Conservation (phyloP, 2,113 vertebrate genomes). For the Parus major region DNA sequence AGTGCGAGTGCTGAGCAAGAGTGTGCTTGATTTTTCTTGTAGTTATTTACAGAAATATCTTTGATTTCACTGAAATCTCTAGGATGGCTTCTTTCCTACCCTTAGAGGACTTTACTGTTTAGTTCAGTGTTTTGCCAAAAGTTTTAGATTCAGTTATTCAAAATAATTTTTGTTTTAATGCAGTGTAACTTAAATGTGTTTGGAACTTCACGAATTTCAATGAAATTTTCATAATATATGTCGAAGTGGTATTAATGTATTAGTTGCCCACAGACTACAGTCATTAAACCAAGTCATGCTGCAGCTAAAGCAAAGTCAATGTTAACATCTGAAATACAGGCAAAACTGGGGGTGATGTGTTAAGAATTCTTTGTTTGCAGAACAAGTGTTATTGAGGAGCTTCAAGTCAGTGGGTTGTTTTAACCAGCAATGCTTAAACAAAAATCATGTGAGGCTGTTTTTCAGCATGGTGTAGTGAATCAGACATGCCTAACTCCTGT, state of each 20-base stretch:
- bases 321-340: neutral
- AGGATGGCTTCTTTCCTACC: neutral
- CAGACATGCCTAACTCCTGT: neutral
- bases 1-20: slow-evolving; percentile 23
- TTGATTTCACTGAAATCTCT: neutral
- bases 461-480: neutral
- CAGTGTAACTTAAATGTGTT: neutral
- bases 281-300: neutral
- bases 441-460: neutral
- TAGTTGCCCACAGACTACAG: neutral
- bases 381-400: neutral
- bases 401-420: neutral
- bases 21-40: neutral
- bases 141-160: neutral
- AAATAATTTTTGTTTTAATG: neutral
- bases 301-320: neutral
- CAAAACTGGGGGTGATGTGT: neutral
- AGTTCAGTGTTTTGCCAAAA: neutral
- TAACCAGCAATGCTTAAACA: neutral
- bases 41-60: neutral
- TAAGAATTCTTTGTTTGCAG: neutral
- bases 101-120: neutral
- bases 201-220: neutral
- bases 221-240: neutral
- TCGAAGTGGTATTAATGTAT: neutral